Conservation (phyloP, 2,113 vertebrate genomes). For the Spermophilus dauricus region DNA sequence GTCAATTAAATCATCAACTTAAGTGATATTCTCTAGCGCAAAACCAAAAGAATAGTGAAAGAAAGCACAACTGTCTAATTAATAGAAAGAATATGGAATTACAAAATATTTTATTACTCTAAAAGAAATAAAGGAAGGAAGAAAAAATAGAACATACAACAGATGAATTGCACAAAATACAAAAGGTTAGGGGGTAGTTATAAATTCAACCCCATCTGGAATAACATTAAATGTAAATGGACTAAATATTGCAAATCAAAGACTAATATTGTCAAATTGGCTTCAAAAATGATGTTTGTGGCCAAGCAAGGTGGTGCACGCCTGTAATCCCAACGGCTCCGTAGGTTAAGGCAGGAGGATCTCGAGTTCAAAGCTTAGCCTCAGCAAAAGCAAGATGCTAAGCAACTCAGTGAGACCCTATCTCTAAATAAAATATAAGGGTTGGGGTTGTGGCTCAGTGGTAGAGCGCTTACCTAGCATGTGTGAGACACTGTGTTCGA, state of each 20-base stretch:
- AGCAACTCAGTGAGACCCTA: too few relatives aligned
- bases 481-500: too few relatives aligned
- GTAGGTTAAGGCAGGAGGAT: too few relatives aligned
- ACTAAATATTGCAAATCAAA: background rate
- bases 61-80: background rate
- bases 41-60: background rate
- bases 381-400: too few relatives aligned
- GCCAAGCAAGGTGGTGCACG: too few relatives aligned
- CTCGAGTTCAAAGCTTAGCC: too few relatives aligned
- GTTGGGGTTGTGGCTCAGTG: too few relatives aligned
- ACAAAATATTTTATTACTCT: background rate
- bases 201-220: background rate
- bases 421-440: too few relatives aligned
- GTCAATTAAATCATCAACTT: background rate
- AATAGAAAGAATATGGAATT: background rate
- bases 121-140: background rate
- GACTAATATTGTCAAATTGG: background rate
- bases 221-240: background rate
- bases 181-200: background rate
- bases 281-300: background rate
- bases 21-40: background rate
- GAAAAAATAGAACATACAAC: background rate
- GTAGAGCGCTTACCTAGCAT: too few relatives aligned
- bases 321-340: too few relatives aligned
- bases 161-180: background rate